Evolutionary conservation across 2,797 vertebrate genomes (phyloP), one percentile per base, ranked within the genome.

Genomic region (Chaetophractus vellerosus): DNA sequence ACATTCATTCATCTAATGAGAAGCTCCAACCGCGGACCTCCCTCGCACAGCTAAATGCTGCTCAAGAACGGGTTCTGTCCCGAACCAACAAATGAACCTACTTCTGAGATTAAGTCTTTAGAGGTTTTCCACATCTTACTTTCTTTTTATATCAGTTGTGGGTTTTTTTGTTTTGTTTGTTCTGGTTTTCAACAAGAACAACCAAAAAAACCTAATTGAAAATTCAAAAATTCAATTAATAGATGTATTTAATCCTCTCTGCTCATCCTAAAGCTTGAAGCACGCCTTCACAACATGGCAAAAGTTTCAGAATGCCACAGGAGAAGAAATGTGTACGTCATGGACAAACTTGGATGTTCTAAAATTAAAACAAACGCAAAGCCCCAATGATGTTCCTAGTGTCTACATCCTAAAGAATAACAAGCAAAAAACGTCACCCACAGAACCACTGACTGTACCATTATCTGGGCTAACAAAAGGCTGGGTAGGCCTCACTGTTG

Each of bases 321-420:
- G 59, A 63, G n/a, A 23, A 74, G 38, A 64, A 41, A 26, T 0
- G 1, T 2, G 21, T 11, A 19, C 6, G 18, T 66, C 48, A 10
- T 0, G 1, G 55, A 55, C 28, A 78, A 61, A 88, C 6, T 5
- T 5, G 18, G 63, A 18, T 28, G 36, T 21, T 66, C 38, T 50
- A 74, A 87, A 89, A 48, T 38, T 3, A 38, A 94, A 90, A 74
- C 5, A 36, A 82, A 91, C 55, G 48, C 15, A 72, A 61, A 93
- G n/a, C 48, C 36, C 26, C 26, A 74, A 68, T 61, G 36, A 74
- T 6, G 2, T 14, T 57, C 66, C 61, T 85, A 72, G 7, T 1
- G 5, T 59, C 33, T 33, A 41, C 4, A 36, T 18, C 41, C 69
- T 41, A 63, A 88, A 90, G 64, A 94, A 55, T 21, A 78, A 64